Evolutionary conservation across 2,888 invertebrate genomes (phyloP), one percentile per base, ranked within the genome.

Genomic region (Subacronicta megacephala): DNA sequence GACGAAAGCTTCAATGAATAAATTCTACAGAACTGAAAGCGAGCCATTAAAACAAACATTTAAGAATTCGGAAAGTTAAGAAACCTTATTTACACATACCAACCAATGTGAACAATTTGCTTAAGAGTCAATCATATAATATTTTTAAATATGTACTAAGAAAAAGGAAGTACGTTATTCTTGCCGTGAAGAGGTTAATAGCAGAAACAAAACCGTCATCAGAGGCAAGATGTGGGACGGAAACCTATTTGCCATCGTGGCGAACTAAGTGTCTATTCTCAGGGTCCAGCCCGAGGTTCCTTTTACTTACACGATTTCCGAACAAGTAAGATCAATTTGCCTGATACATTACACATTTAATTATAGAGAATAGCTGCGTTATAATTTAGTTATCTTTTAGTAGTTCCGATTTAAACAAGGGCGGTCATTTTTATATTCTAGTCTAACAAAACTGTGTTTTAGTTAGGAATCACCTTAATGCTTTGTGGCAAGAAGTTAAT

Each of bases 231-330:
- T 64, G 71, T 63, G 61, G 63, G 63, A 60, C 75, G 80, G 75
- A 82, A 83, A 74, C 71, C 70, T 77, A 83, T 81, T 81, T 78
- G 82, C 77, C 78, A 68, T 75, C 64, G 62, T 63, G 62, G 72
- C 64, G 63, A 75, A 77, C 73, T 68, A 68, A 72, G 67, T 72
- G 73, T 64, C 66, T 71, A 70, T 78, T 81, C 81, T 75, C 82
- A 77, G 67, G 77, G 70, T 78, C 73, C 36, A 66, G 64, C 70
- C 66, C 54, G 36, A 62, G 62, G 70, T 68, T 68, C 65, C 59
- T 57, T 60, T 58, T 50, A 62, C 40, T 58, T 49, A 59, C 33
- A 53, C 26, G 33, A 45, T 41, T 52, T 70, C 61, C 12, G 59
- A 53, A 53, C 54, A 60, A 55, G 33, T 54, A 45, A 29, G 26